Base-by-base conservation (phyloP, 2,797 vertebrate genomes). In the Falco columbarius region DNA sequence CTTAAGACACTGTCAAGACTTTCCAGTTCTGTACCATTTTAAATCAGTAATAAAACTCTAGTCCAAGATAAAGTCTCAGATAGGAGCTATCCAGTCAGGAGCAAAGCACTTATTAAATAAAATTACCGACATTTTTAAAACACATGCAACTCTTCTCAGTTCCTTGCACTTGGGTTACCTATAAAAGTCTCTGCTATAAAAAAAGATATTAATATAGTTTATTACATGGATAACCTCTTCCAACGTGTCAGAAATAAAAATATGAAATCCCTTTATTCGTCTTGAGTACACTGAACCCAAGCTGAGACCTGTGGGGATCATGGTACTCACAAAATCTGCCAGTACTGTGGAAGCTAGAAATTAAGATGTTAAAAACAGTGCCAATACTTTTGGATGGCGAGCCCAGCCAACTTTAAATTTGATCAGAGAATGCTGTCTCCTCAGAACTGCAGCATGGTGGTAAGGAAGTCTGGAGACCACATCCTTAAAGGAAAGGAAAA, bases 21-120 rank as follows among this genome's bases (percentile, higher is more conserved):
- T 91, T 91, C 79, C 81, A 96, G 81, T 85, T 83, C 74, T 56
- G 36, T 80, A 62, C 34, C 70, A 59, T 83, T 91, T 93, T 56
- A 93, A 93, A 89, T 91, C 9, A 2, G 47, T 75, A 86, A 81
- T 95, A 95, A 95, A 93, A 95, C 7, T 52, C 34, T n/a, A 81
- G 70, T 91, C 88, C 95, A 95, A 95, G 62, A 81, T 75, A 95
- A 97, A 96, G 94, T 95, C 91, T 96, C 85, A 86, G 59, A 90
- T 51, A 92, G 62, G 24, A 94, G 24, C 54, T 63, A 91, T 20
- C 30, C 80, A 88, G 70, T 82, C 62, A 86, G 85, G 24, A 90
- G 55, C 26, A 51, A 95, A 95, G 62, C 52, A 89, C 27, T 92
- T 88, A 84, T 74, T 94, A 83, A 92, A 96, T n/a, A 51, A 81